Evolutionary conservation across 1,140 invertebrate genomes (phyloP).

Genomic region (Saccostrea glomerata): DNA sequence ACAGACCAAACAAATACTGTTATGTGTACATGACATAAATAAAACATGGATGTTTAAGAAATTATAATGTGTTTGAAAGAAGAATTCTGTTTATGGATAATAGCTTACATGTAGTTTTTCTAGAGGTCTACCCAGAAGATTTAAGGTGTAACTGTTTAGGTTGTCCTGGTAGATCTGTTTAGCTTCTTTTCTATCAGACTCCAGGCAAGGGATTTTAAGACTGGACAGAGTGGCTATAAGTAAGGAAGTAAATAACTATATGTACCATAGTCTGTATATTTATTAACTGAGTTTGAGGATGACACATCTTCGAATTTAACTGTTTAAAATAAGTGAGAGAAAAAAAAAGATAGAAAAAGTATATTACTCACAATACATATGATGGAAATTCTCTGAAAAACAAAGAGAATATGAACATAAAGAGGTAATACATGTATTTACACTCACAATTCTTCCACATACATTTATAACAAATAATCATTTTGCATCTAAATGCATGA

Average conservation of each 20-base stretch:
- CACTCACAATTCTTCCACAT: background rate
- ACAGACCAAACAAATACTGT: background rate
- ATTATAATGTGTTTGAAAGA: background rate
- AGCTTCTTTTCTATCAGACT: constrained; percentile 92
- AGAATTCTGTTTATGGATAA: too few species aligned
- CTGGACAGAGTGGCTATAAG: constrained; percentile 87
- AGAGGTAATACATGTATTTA: background rate
- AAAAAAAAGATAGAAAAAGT: background rate
- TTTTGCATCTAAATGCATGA: too few species aligned
- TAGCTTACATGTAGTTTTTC: constrained; percentile 94
- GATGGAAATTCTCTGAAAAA: constrained; percentile 95
- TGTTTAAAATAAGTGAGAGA: too few species aligned
- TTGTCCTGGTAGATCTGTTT: constrained; percentile 95
- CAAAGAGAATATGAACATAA: constrained; percentile 55
- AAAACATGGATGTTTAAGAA: background rate
- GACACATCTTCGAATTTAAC: too few species aligned
- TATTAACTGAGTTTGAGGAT: too few species aligned
- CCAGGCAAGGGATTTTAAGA: constrained; percentile 94
- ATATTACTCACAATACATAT: constrained; percentile 85
- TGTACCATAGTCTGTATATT: too few species aligned
- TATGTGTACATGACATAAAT: background rate
- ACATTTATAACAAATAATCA: background rate
- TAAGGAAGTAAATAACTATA: background rate
- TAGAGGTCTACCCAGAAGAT: constrained; percentile 95
- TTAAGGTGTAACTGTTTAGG: constrained; percentile 92